A percentile compares a stretch with the other conserved stretches of the same genome.
These are phyloP conservation scores for Chlorospingus semifuscus DNA, from an alignment of 2,797 vertebrate species.

Conservation along the genomic window DNA sequence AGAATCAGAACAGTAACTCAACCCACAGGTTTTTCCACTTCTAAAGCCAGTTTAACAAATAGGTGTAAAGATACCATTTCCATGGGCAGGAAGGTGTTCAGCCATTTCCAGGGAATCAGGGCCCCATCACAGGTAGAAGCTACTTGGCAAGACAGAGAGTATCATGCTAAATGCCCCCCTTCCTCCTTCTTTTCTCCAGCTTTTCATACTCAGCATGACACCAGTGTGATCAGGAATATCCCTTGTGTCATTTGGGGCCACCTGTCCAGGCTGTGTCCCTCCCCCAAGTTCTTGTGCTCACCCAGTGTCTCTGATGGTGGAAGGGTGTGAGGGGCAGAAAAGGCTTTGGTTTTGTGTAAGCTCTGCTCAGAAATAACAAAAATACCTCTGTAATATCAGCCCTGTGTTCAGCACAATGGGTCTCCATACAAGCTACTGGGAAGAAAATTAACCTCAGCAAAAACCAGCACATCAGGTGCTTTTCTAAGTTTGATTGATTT, in stretches of 20 bases:
- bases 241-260: background rate
- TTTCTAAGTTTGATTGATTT: background rate
- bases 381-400: background rate
- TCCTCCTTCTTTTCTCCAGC: background rate
- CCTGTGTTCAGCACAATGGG: accelerated
- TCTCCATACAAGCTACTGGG: background rate
- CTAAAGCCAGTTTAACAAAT: background rate
- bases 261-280: background rate
- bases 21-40: background rate
- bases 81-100: background rate
- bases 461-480: background rate
- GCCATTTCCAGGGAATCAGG: background rate
- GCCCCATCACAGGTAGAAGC: accelerated
- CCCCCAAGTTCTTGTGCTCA: background rate
- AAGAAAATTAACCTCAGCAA: background rate
- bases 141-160: background rate
- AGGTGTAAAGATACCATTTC: background rate
- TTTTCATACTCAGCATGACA: background rate
- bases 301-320: background rate
- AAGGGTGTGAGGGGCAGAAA: background rate
- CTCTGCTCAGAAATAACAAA: background rate
- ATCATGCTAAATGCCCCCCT: accelerated
- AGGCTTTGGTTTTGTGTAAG: background rate
- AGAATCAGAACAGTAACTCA: background rate
- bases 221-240: background rate